phyloP scores from a whole-genome alignment of 2,797 vertebrate genomes.

The Cheirogaleus major region DNA sequence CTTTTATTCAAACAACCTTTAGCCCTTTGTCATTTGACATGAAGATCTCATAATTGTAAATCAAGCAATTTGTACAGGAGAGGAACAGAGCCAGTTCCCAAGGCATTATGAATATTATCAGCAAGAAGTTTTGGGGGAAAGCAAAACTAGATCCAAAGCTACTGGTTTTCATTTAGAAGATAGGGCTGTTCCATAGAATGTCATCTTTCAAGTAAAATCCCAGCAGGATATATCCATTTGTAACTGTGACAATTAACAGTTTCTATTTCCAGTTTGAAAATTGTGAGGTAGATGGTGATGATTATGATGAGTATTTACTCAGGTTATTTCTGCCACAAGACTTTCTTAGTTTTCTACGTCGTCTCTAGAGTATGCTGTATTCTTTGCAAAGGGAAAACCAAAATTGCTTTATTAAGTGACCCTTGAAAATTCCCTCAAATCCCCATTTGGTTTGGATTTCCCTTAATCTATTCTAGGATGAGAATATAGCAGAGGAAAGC shows the following conservation, averaged over 20 bases:
- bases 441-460: constrained; percentile 88
- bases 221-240: constrained; percentile 76
- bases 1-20: constrained; percentile 41
- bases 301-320: constrained; percentile 53
- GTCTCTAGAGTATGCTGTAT: constrained; percentile 43
- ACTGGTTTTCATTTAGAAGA: constrained; percentile 79
- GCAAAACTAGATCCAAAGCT: constrained; percentile 50
- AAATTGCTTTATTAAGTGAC: constrained; percentile 86
- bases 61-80: constrained; percentile 50
- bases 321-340: constrained; percentile 80
- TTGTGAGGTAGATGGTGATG: constrained; percentile 20
- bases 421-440: constrained; percentile 85
- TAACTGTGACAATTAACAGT: constrained; percentile 74
- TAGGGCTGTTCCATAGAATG: constrained; percentile 61
- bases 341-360: background rate
- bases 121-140: constrained; percentile 26
- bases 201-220: constrained; percentile 72
- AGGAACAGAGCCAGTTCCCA: constrained; percentile 66
- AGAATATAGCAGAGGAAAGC: constrained; percentile 81
- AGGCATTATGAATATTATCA: constrained; percentile 51
- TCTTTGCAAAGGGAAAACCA: constrained; percentile 78
- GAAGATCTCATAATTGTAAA: constrained; percentile 57
- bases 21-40: background rate
- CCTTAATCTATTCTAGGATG: constrained; percentile 82
- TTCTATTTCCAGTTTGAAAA: constrained; percentile 74